Base-by-base conservation (phyloP, 2,797 vertebrate genomes). In the Sebastes itinus region DNA sequence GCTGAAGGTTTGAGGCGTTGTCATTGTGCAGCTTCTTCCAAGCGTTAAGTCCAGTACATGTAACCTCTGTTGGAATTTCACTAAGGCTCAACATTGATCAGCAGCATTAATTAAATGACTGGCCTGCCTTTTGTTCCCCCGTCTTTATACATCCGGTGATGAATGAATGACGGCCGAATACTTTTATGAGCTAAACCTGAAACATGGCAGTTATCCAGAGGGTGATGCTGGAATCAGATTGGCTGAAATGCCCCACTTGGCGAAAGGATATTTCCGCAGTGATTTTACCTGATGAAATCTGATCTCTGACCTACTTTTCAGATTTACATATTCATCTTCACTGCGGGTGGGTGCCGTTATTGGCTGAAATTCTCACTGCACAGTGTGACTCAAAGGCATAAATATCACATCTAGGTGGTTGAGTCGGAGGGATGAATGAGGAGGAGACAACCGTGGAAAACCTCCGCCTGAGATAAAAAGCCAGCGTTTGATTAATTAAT, bases 251-350 rank as follows among this genome's bases (percentile, higher is more conserved):
- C 74, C 77, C 78, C 27, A 32, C 84, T 92, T 77, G 78, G 86
- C 11, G 5, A 90, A 88, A 90, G 79, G 74, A 92, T 82, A 87
- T 91, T 84, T 92, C 86, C 64, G 84, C 67, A 42, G 74, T 83
- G 90, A 94, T 92, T 92, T 85, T 81, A 88, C 89, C 87, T 89
- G 87, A 90, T 91, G 89, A 92, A 93, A 92, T 91, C 81, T 91
- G 90, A 94, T 94, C 91, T 90, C 87, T 87, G 90, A 92, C 92
- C 93, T 81, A 90, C 89, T 94, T 92, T 92, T 90, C 27, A 80
- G 67, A 93, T 94, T 93, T 93, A 87, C 93, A 94, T 94, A 93
- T 94, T 93, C 90, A 94, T 94, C 91, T 89, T 87, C 88, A 33
- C 92, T 70, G 92, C 91, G 89, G 92, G 92, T 90, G 92, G 88